A percentile compares a stretch with the other conserved stretches of the same genome.
Evolutionary conservation across 2,888 invertebrate genomes (phyloP).

Genomic region (Cynaeus angustus): DNA sequence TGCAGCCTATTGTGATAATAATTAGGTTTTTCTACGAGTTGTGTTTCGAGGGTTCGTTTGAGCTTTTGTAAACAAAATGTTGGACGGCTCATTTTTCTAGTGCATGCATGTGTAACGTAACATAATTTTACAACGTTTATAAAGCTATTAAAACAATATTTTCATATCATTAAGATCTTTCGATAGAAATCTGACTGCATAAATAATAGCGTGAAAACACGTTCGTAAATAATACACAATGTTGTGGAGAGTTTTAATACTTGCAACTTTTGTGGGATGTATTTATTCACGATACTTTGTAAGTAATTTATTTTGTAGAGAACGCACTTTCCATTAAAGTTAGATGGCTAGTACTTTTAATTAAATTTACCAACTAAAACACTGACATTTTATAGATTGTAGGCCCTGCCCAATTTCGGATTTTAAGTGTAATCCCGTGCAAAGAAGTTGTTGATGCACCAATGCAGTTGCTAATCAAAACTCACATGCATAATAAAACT

Average conservation of each 20-base stretch:
- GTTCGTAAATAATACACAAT: not conserved
- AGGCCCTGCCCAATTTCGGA: conserved; percentile 33
- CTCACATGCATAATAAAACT: conserved; percentile 37
- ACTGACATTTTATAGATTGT: conserved; percentile 28
- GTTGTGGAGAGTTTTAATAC: not conserved
- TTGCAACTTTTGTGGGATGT: not conserved
- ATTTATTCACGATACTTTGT: not conserved
- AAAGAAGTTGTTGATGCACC: conserved; percentile 18
- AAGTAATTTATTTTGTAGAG: not conserved
- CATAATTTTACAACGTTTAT: not conserved
- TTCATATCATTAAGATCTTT: not conserved
- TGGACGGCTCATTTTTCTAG: not conserved
- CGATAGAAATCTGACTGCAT: not conserved
- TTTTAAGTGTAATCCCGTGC: conserved; percentile 11
- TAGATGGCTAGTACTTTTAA: too few relatives aligned
- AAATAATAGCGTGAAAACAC: not conserved
- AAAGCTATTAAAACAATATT: not conserved
- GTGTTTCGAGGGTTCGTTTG: not conserved
- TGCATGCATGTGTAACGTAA: not conserved
- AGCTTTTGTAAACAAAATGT: not conserved
- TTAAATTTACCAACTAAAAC: too few relatives aligned
- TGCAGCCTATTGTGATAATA: conserved; percentile 13
- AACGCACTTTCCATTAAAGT: too few relatives aligned
- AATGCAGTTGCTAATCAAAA: conserved; percentile 11
- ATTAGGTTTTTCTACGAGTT: conserved; percentile 11